A percentile compares a stretch with the other conserved stretches of the same genome.
Evolutionary conservation across 2,113 vertebrate genomes (phyloP).

Genomic region (Platichthys stellatus): DNA sequence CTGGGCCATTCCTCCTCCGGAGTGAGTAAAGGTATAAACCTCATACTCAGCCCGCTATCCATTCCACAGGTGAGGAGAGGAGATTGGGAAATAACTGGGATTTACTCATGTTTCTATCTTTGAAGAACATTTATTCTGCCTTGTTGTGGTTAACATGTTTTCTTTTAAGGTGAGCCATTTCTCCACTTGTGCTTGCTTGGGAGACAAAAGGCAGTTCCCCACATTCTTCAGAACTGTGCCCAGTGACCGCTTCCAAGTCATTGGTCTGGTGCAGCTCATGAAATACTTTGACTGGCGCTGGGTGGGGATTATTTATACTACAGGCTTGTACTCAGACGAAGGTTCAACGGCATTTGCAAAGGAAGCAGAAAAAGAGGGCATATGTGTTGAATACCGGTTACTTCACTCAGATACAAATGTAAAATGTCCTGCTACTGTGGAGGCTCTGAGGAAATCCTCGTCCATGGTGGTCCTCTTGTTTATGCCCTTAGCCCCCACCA

Average conservation of each 20-base stretch:
- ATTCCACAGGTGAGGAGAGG: slow-evolving; percentile 65
- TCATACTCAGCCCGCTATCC: slow-evolving; percentile 50
- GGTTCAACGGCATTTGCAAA: slow-evolving; percentile 46
- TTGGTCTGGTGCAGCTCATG: slow-evolving; percentile 65
- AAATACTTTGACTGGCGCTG: slow-evolving; percentile 72
- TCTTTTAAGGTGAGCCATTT: slow-evolving; percentile 66
- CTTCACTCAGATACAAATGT: neutral
- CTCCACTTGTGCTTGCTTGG: slow-evolving; percentile 73
- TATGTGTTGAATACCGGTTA: slow-evolving; percentile 69
- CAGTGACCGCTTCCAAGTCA: slow-evolving; percentile 68
- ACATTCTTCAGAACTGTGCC: slow-evolving; percentile 75
- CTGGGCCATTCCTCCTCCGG: slow-evolving; percentile 75
- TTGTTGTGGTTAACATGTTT: neutral
- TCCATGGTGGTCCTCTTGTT: slow-evolving; percentile 71
- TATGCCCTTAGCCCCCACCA: slow-evolving; percentile 33
- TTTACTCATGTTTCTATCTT: neutral
- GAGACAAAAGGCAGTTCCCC: slow-evolving; percentile 64
- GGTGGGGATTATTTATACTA: neutral
- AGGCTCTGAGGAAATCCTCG: slow-evolving; percentile 51
- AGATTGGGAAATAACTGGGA: neutral
- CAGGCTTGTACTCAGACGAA: neutral
- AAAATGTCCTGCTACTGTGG: neutral
- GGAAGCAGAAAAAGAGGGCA: slow-evolving; percentile 46
- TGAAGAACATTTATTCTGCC: neutral
- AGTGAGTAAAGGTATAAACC: slow-evolving; percentile 59